phyloP scores from a whole-genome alignment of 2,113 vertebrate species.

The Gadus chalcogrammus region DNA sequence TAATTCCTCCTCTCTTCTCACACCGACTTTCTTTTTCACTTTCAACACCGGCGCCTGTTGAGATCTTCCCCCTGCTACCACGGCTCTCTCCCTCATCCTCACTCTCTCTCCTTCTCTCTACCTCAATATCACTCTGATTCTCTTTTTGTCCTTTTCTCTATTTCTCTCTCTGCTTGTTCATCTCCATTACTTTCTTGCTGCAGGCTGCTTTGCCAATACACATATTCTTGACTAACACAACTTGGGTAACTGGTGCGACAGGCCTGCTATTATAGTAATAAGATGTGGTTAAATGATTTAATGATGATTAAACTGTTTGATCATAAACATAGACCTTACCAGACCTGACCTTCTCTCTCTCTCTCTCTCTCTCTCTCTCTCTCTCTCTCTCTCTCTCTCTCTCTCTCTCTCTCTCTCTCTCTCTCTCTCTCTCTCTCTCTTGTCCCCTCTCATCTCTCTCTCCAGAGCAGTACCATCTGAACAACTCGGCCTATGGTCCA shows the following conservation, averaged over 20 bases:
- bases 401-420: neutral
- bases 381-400: neutral
- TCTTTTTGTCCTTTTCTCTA: neutral
- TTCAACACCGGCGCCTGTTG: conserved; percentile 28
- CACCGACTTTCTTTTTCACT: conserved; percentile 31
- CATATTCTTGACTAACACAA: too few species aligned
- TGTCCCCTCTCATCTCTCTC: conserved; percentile 6
- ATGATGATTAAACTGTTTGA: too few species aligned
- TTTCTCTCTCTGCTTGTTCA: neutral
- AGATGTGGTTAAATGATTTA: too few species aligned
- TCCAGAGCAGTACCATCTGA: conserved; percentile 75
- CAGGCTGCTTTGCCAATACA: too few species aligned
- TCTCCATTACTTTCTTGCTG: neutral
- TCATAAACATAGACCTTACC: too few species aligned
- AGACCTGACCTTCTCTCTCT: neutral
- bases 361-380: neutral
- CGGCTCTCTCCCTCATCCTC: neutral
- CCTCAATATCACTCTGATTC: neutral
- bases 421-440: conserved; percentile 10
- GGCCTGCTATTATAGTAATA: too few species aligned
- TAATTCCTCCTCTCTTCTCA: conserved; percentile 22
- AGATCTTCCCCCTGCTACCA: neutral
- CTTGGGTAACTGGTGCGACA: too few species aligned
- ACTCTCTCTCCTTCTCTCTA: conserved; percentile 2
- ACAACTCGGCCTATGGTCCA: conserved; percentile 54